These are phyloP conservation scores for Protophormia terraenovae DNA, from an alignment of 2,888 invertebrate genomes.

Conservation along the genomic window DNA sequence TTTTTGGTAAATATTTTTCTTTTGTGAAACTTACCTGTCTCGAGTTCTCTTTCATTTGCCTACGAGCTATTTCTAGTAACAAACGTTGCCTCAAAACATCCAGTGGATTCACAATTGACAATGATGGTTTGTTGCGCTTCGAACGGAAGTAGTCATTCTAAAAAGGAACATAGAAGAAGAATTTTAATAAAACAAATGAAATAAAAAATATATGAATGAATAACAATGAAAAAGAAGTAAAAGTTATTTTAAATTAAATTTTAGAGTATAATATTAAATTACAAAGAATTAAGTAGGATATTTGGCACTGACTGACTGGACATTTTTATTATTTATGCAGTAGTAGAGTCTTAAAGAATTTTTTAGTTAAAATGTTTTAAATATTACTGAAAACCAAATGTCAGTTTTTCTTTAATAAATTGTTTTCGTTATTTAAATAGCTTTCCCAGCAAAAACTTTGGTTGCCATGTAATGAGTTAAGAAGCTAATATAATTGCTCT, in stretches of 20 bases:
- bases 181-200: not conserved
- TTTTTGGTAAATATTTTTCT: constrained; percentile 24
- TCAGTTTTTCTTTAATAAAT: no score
- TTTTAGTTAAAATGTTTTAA: no score
- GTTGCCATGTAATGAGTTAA: no score
- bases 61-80: constrained; percentile 90
- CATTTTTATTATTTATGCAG: not conserved
- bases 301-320: not conserved
- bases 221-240: no score
- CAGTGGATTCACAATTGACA: constrained; percentile 93
- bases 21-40: constrained; percentile 82
- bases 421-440: no score
- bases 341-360: no score
- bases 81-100: constrained; percentile 92
- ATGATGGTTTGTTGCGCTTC: constrained; percentile 86
- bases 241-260: not conserved
- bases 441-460: no score
- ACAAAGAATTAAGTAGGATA: not conserved
- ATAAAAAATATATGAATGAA: not conserved
- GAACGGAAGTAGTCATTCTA: constrained; percentile 82
- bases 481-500: no score
- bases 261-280: not conserved
- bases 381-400: no score
- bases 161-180: constrained; percentile 53
- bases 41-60: constrained; percentile 89